Conservation (phyloP, 2,888 invertebrate genomes). For the Athripsodes cinereus region DNA sequence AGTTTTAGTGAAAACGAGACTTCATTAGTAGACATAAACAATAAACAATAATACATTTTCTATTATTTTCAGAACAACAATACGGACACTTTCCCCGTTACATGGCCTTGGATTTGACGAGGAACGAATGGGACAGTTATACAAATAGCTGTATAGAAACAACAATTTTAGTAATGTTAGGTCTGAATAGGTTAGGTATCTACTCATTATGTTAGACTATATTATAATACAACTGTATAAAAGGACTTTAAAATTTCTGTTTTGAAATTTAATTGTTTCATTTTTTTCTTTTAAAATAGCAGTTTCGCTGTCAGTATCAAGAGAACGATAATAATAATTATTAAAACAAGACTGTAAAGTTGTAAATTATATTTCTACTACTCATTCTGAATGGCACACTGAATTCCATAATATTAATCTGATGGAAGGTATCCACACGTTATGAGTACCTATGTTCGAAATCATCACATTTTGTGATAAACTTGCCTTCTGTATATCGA, state of each 20-base stretch:
- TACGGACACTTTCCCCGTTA: slow-evolving; percentile 25
- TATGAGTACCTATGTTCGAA: no score
- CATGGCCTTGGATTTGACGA: slow-evolving; percentile 13
- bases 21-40: no score
- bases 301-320: not conserved
- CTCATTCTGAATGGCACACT: not conserved
- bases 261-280: not conserved
- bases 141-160: not conserved
- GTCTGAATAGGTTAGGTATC: no score
- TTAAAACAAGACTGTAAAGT: slow-evolving; percentile 9
- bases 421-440: not conserved
- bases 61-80: not conserved
- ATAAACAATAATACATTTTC: no score
- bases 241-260: not conserved
- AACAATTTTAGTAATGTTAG: no score
- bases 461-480: no score
- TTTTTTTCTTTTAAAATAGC: not conserved
- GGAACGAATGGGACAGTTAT: not conserved
- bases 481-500: no score
- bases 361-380: no score
- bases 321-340: not conserved
- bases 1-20: not conserved
- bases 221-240: no score
- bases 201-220: no score
- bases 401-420: not conserved